Base-by-base conservation (phyloP, 2,797 vertebrate genomes). In the Gadopsis marmoratus region DNA sequence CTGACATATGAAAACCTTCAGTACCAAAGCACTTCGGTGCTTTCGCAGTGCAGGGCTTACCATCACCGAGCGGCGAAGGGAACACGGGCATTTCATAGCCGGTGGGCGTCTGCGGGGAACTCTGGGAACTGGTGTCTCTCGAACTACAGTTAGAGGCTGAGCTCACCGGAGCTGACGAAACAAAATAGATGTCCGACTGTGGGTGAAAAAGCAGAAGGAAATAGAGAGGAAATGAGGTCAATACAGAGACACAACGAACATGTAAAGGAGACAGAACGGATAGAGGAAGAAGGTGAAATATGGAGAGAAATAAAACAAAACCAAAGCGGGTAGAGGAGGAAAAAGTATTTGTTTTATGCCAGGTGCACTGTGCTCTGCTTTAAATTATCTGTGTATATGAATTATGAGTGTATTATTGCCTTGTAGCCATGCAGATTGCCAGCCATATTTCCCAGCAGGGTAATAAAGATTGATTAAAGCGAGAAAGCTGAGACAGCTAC, bases 131-230 rank as follows among this genome's bases (percentile, higher is more conserved):
- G 87, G 96, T 95, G 86, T 97, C 97, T 92, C 96, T 97, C 14
- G 97, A 98, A 81, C 96, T 98, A 94, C 95, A 95, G 90, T 95
- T 96, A 65, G 97, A 98, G 5, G 96, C 96, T 60, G 95, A 96
- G 16, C 92, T 96, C 88, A 96, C 95, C 1, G 97, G 94, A 9
- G 97, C 94, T 7, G 96, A 94, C 0, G 98, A 97, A 76, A 96
- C 95, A 88, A 99, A 99, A 92, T 98, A 99, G 92, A 99, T 98
- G 90, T 99, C 98, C 2, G 97, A 98, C 98, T 99, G 91, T 96
- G 84, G 93, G 69, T 72, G 90, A 73, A 89, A 90, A 91, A 76
- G 84, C 26, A 70, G 71, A 58, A 13, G 39, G 64, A 88, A 21
- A 29, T 0, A 54, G 50, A 59, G 47, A 61, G 64, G 23, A 66